Conservation (phyloP, 2,113 vertebrate species). For the Peromyscus leucopus region DNA sequence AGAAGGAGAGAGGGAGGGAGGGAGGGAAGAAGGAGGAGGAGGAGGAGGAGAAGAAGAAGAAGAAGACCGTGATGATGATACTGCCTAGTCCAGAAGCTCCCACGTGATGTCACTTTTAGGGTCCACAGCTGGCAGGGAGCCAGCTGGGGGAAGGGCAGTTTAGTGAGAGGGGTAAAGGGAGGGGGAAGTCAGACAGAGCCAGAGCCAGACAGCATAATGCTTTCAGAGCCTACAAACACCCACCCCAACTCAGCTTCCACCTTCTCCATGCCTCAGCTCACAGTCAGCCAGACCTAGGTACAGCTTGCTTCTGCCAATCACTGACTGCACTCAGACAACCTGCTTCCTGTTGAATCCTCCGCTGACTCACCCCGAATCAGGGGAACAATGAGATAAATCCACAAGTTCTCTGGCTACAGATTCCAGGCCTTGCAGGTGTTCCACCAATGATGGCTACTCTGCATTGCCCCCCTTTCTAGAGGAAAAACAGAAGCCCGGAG, state of each 20-base stretch:
- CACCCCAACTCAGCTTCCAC: not conserved
- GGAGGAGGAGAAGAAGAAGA: rapidly evolving
- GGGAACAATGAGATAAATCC: not conserved
- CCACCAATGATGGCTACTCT: not conserved
- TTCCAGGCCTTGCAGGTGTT: not conserved
- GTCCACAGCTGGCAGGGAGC: not conserved
- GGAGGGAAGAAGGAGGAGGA: too few species aligned
- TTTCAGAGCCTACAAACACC: not conserved
- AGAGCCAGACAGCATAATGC: not conserved
- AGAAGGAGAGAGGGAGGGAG: too few species aligned
- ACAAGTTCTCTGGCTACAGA: not conserved
- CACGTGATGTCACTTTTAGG: not conserved
- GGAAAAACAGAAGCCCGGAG: not conserved
- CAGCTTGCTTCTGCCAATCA: not conserved
- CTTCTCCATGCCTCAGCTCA: not conserved
- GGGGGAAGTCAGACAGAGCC: not conserved
- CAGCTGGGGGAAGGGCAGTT: not conserved
- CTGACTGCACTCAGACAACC: not conserved
- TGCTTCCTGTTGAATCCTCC: not conserved
- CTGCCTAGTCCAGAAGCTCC: not conserved
- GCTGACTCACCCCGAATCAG: not conserved
- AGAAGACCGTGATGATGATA: not conserved
- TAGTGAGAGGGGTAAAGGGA: not conserved
- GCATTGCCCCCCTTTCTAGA: not conserved
- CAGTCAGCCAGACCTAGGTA: not conserved